Conservation (phyloP, 2,113 vertebrate species). For the Esox niger region DNA sequence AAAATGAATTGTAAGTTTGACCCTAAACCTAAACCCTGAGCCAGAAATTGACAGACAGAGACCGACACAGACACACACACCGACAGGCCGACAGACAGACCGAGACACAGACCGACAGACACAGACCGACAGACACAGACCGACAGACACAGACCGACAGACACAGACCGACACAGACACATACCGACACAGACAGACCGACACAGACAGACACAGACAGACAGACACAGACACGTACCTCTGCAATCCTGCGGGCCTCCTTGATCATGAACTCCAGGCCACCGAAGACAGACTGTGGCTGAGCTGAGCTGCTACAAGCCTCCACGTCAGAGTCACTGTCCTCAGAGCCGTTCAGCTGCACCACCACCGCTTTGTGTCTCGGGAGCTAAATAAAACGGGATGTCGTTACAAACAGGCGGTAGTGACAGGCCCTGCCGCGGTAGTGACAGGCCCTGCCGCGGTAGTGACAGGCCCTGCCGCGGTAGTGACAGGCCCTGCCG, state of each 20-base stretch:
- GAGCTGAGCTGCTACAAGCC: conserved; percentile 64
- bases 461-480: not conserved
- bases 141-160: too few species aligned
- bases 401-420: not conserved
- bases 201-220: too few species aligned
- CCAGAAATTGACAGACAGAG: too few species aligned
- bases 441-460: not conserved
- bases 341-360: conserved; percentile 89
- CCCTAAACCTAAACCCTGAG: too few species aligned
- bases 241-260: conserved; percentile 92
- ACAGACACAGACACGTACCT: conserved; percentile 83
- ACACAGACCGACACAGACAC: too few species aligned
- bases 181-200: too few species aligned
- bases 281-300: conserved; percentile 77
- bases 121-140: too few species aligned
- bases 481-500: not conserved
- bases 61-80: too few species aligned
- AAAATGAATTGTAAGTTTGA: too few species aligned
- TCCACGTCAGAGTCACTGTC: conserved; percentile 94
- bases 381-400: conserved; percentile 77
- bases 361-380: conserved; percentile 93
- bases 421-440: not conserved
- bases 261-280: conserved; percentile 98
- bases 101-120: too few species aligned
- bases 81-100: too few species aligned